Evolutionary conservation across 2,888 invertebrate genomes (phyloP), one percentile per base, ranked within the genome.

Genomic region (Euplagia quadripunctaria): DNA sequence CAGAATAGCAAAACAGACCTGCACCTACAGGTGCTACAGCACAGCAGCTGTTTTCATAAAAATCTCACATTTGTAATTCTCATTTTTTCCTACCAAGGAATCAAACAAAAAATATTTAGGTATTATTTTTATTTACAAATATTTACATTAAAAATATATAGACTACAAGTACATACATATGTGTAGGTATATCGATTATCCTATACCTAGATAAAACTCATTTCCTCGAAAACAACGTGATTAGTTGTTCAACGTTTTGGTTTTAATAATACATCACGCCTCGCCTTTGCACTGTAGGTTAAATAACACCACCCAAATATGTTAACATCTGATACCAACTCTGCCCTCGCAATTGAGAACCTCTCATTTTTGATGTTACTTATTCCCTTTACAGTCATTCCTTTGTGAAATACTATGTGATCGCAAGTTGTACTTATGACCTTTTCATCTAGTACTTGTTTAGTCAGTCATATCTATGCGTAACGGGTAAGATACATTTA

Each of bases 71-170:
- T 55, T 20, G n/a, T 55, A 20, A 55, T 20, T 31, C 31, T 9
- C 9, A n/a, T 4, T 55, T 55, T 9, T n/a, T n/a, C 4, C n/a
- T 4, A 8, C 0, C 9, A 11, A 9, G 20, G 20, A 61, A 5
- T 31, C 6, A 61, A 31, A 31, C 61, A 61, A 14, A 20, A 58
- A 12, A 7, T 14, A 14, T 61, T 61, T 61, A 61, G 31, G 31
- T 61, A 14, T 31, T 20, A 20, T 31, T 58, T 61, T 61, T 61
- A 61, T 61, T 61, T 61, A 61, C 61, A 61, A 61, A 61, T 61
- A 61, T 61, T 58, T 58, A 58, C 58, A 58, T 11, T 20, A 58
- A 58, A 58, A 12, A 55, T 55, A 55, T 55, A 61, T 61, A 31
- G 12, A 8, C 43, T 5, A 61, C 31, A 61, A 61, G 31, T 61